Conservation (phyloP, 2,888 invertebrate species). For the Dryobotodes eremita region DNA sequence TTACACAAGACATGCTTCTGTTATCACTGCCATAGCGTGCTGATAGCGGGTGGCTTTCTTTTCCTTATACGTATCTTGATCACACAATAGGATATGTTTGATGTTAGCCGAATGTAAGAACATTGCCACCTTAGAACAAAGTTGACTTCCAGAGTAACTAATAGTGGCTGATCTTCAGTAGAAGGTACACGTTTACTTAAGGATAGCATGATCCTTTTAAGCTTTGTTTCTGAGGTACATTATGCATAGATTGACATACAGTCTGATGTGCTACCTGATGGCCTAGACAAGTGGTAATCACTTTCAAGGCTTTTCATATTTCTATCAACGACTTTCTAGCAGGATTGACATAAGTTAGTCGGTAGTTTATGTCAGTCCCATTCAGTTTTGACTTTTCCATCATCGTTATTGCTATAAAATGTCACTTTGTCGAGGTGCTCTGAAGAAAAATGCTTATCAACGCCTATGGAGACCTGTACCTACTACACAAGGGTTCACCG, state of each 20-base stretch:
- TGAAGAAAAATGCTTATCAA: not conserved
- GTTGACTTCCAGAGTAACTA: not conserved
- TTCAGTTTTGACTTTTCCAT: not conserved
- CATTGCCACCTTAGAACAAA: too few relatives aligned
- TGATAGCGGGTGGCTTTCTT: slow-evolving; percentile 54
- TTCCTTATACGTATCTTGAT: slow-evolving; percentile 31
- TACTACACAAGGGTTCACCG: not conserved
- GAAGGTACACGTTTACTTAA: too few relatives aligned
- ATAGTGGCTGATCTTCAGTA: too few relatives aligned
- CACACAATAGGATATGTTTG: slow-evolving; percentile 25
- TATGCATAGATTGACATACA: not conserved
- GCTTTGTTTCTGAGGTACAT: not conserved
- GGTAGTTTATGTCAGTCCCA: not conserved
- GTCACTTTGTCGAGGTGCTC: not conserved
- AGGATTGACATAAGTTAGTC: not conserved
- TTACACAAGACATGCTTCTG: slow-evolving; percentile 23
- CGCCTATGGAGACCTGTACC: not conserved
- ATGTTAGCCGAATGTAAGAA: slow-evolving; percentile 29
- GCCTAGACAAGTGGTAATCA: too few relatives aligned
- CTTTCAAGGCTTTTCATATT: too few relatives aligned
- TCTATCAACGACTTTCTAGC: too few relatives aligned
- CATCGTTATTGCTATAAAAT: too few relatives aligned
- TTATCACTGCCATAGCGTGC: slow-evolving; percentile 45
- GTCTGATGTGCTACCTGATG: not conserved
- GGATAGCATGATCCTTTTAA: too few relatives aligned